Base-by-base conservation (phyloP, 2,797 vertebrate genomes). In the Thripadectes ignobilis region DNA sequence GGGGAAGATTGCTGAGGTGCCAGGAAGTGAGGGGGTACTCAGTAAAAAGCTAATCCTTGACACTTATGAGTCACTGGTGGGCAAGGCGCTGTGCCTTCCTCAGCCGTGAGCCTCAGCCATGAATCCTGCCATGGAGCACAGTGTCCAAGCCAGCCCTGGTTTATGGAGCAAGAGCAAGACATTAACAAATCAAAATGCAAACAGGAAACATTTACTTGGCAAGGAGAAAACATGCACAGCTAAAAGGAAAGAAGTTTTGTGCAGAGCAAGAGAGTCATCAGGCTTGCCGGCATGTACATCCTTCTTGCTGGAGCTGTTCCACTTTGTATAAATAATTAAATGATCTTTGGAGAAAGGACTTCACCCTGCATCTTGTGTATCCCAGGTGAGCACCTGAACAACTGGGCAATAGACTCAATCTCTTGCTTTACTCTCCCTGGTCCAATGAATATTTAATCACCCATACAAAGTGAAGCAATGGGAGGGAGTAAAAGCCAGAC, bases 351-450 rank as follows among this genome's bases (percentile, higher is more conserved):
- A 87, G 83, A 38, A 71, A 92, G 61, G 71, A 89, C 74, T 88
- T 92, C 93, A 95, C 96, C 92, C 80, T 63, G 88, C 71, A 85
- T 92, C 88, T 94, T 63, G 85, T 15, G 0, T 32, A 59, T 95
- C 92, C 93, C 93, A 94, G 95, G 90, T 96, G 90, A 94, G 48
- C 74, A 65, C 24, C 74, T 0, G 1, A 95, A 79, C 93, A 95
- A 95, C 88, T 85, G 92, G 92, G 90, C 93, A 97, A 93, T 93
- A 95, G 92, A 92, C 69, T 97, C 95, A 95, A 94, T 95, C 94
- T 95, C 92, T 63, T 90, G 48, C 71, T 95, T 95, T 79, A 84
- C 71, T 96, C 88, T 95, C 93, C 10, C 71, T 74, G 88, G 71
- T 41, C 65, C 67, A n/a, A 94, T 95, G 71, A 96, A 95, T 96